A percentile compares a stretch with the other conserved stretches of the same genome.
Evolutionary conservation across 2,888 invertebrate species (phyloP).

Genomic region (Myopa tessellatipennis): DNA sequence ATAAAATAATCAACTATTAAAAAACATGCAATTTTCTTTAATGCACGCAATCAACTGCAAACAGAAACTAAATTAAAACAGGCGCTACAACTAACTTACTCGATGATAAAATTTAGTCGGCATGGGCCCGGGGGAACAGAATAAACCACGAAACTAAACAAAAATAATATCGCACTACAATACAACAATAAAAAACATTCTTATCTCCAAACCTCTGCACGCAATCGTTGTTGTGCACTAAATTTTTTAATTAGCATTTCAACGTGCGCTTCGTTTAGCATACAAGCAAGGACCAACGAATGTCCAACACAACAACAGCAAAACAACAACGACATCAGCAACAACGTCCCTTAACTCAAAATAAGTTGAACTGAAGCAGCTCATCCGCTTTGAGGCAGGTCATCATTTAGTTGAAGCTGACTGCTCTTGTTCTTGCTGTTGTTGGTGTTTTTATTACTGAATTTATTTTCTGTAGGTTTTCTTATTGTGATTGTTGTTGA

Average conservation of each 20-base stretch:
- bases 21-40: not conserved
- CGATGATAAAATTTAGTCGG: not conserved
- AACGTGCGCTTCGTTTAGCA: slow-evolving; percentile 7
- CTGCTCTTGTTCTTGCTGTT: not conserved
- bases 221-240: slow-evolving; percentile 35
- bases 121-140: not conserved
- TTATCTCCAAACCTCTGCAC: slow-evolving; percentile 42
- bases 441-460: no score
- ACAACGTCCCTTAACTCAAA: not conserved
- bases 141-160: not conserved
- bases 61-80: not conserved
- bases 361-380: not conserved
- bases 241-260: slow-evolving; percentile 41
- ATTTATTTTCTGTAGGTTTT: no score
- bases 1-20: not conserved
- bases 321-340: not conserved
- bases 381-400: not conserved
- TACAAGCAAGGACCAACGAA: not conserved
- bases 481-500: not conserved
- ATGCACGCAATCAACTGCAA: not conserved
- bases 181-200: slow-evolving; percentile 8
- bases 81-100: not conserved
- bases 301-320: not conserved
- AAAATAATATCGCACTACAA: not conserved
- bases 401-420: not conserved